These are phyloP conservation scores for Capreolus pygargus DNA, from an alignment of 2,113 vertebrate genomes.

Conservation along the genomic window DNA sequence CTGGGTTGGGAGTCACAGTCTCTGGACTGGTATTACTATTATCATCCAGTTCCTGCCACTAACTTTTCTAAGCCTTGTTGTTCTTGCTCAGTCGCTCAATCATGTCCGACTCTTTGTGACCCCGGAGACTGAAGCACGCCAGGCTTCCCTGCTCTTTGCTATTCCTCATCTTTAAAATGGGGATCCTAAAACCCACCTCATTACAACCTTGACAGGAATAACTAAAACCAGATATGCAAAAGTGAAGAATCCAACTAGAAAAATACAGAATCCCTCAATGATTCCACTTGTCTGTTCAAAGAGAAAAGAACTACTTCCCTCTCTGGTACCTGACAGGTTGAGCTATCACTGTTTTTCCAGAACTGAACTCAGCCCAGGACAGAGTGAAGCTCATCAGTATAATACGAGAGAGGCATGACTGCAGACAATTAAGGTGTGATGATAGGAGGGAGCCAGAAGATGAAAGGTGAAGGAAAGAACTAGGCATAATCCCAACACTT, in stretches of 20 bases:
- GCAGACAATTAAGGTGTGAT: background rate
- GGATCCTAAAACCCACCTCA: background rate
- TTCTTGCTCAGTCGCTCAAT: background rate
- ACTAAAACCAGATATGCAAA: slow-evolving; percentile 20
- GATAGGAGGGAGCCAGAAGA: background rate
- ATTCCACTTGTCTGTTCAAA: background rate
- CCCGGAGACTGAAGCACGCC: background rate
- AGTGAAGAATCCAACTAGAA: background rate
- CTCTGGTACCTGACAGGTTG: background rate
- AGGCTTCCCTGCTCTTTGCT: background rate
- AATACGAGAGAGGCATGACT: background rate
- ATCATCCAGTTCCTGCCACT: background rate
- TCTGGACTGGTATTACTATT: background rate
- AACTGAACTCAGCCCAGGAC: background rate
- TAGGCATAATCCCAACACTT: background rate
- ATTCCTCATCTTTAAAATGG: background rate
- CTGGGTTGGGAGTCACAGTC: background rate
- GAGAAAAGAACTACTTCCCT: background rate
- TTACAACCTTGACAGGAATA: background rate
- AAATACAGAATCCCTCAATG: background rate
- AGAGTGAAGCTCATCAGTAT: background rate
- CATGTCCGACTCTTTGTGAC: background rate
- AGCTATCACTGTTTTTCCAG: background rate
- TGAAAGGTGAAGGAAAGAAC: background rate
- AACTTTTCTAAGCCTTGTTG: background rate